phyloP scores from a whole-genome alignment of 2,113 vertebrate species.

The Lampris incognitus region DNA sequence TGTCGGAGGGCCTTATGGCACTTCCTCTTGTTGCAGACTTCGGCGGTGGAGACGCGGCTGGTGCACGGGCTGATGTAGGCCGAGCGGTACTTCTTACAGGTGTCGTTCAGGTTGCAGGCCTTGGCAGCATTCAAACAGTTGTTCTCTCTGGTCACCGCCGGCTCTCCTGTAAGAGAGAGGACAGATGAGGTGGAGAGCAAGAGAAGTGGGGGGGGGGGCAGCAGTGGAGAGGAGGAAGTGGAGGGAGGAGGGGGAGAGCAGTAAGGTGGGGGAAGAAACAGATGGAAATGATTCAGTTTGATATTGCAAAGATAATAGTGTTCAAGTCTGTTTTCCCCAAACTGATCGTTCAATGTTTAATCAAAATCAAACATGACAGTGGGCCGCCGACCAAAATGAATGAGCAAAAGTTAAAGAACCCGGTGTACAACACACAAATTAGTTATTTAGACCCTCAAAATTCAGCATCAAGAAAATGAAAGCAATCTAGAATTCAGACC shows the following conservation, averaged over 20 bases:
- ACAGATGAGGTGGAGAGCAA: not conserved
- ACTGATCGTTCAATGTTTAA: not conserved
- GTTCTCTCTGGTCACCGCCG: slow-evolving; percentile 91
- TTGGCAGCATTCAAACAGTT: slow-evolving; percentile 97
- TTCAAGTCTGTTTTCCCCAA: not conserved
- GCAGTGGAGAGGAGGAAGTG: not conserved
- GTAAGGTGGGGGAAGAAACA: not conserved
- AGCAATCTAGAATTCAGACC: not conserved
- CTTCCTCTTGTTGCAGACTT: slow-evolving; percentile 97
- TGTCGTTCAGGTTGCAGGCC: slow-evolving; percentile 98
- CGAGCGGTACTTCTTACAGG: slow-evolving; percentile 97
- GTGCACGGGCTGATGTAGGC: slow-evolving; percentile 98
- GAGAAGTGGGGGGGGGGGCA: not conserved
- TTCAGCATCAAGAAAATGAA: not conserved
- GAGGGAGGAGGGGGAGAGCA: not conserved
- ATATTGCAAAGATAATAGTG: not conserved
- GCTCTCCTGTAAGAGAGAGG: slow-evolving; percentile 82
- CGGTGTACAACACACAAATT: not conserved
- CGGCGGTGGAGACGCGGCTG: slow-evolving; percentile 91
- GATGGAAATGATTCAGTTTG: not conserved
- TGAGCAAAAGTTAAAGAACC: not conserved
- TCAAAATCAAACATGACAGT: not conserved
- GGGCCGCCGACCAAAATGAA: too few relatives aligned
- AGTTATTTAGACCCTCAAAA: not conserved
- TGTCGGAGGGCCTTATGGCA: slow-evolving; percentile 98